Evolutionary conservation across 2,888 invertebrate species (phyloP), one percentile per base, ranked within the genome.

Genomic region (Frankliniella fusca): DNA sequence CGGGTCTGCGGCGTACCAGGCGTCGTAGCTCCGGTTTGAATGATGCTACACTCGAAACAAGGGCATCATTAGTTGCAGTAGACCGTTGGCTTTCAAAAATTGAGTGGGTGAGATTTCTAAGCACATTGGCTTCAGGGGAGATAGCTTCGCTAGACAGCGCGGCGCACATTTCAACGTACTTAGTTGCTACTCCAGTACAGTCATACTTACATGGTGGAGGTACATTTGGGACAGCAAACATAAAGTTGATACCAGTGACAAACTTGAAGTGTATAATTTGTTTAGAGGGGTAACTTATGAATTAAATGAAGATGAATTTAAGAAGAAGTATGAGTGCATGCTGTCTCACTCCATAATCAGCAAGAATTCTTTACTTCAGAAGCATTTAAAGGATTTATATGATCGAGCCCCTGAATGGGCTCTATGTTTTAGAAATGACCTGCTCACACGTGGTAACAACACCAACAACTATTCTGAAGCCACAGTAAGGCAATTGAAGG

Each of bases 281-380:
- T 65, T 65, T 20, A 65, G 65, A 20, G 65, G 20, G 7, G 65
- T 65, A 7, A 18, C 18, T 20, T 65, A 65, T 20, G 65, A 65
- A 65, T 7, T 7, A 65, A 65, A 65, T 65, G 65, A 65, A 65
- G 65, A 65, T 65, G 65, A 65, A 65, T 65, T 65, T 20, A 65
- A 65, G 48, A 81, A 49, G 1, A 70, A 65, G 15, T 83, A 80
- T 28, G 50, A 82, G 20, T 11, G 27, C n/a, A 11, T 82, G 20
- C 65, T 65, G 10, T 11, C 15, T 65, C 65, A 65, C 20, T 20
- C 65, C 20, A 65, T 18, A 65, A 20, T 65, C 65, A 50, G 50
- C 50, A 50, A 50, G 15, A 50, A 50, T 50, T 50, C 50, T 50
- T 9, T 9, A 50, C 50, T 65, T 7, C 7, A 18, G 15, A 65